phyloP scores from a whole-genome alignment of 2,113 vertebrate species.

The Onychostruthus taczanowskii region DNA sequence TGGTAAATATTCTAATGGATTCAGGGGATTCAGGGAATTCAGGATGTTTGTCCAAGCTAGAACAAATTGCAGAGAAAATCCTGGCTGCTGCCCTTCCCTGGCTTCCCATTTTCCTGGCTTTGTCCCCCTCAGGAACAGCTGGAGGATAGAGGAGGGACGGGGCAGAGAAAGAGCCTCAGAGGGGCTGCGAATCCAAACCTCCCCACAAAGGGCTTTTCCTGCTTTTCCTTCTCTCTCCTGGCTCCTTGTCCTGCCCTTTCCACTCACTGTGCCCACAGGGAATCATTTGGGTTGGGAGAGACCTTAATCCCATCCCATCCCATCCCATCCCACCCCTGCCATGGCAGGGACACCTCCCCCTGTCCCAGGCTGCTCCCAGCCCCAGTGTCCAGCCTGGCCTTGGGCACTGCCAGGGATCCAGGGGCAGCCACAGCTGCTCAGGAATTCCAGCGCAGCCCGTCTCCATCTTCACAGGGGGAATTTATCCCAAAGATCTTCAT shows the following conservation, averaged over 20 bases:
- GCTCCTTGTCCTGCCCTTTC: neutral
- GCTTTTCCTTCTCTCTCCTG: neutral
- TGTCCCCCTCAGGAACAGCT: neutral
- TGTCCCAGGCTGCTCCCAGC: neutral
- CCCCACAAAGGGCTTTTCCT: neutral
- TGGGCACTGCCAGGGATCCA: neutral
- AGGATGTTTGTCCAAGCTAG: neutral
- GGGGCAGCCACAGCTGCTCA: neutral
- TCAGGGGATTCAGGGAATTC: neutral
- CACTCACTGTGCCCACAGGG: neutral
- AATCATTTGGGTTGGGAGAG: neutral
- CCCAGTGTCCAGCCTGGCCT: neutral
- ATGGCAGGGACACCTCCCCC: neutral
- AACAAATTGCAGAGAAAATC: neutral
- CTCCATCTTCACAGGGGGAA: accelerated
- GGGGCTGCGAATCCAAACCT: neutral
- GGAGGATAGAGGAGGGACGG: neutral
- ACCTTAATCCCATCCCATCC: accelerated
- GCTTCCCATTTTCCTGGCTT: neutral
- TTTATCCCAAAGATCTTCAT: no score
- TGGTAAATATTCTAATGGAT: neutral
- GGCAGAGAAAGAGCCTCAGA: neutral
- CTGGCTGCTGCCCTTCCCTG: neutral
- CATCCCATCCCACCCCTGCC: accelerated
- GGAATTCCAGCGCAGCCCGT: neutral